Evolutionary conservation across 2,797 vertebrate species (phyloP).

Genomic region (Acipenser ruthenus): DNA sequence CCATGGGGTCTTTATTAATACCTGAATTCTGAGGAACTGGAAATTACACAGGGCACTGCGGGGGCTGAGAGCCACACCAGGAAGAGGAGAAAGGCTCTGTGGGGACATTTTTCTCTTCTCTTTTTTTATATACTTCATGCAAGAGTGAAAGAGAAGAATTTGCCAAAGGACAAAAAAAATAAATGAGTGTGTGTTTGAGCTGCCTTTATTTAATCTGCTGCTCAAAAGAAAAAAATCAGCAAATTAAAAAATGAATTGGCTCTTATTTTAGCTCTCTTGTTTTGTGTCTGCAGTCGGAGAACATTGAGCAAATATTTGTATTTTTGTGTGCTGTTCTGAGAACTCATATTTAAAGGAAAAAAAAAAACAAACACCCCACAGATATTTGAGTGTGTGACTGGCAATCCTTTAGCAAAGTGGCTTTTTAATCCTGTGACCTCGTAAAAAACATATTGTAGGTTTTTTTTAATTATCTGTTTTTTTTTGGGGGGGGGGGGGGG

Average conservation of each 20-base stretch:
- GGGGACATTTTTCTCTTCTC: constrained; percentile 82
- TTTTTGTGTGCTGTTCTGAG: constrained; percentile 9
- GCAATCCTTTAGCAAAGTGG: too few relatives aligned
- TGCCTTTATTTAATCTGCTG: constrained; percentile 86
- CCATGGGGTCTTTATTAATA: constrained; percentile 87
- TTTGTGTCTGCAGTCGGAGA: constrained; percentile 36
- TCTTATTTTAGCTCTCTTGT: constrained; percentile 40
- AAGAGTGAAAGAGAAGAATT: constrained; percentile 98
- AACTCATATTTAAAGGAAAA: too few relatives aligned
- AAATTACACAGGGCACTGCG: constrained; percentile 80
- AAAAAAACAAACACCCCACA: too few relatives aligned
- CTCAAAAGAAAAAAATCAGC: constrained; percentile 78
- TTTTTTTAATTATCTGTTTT: too few relatives aligned
- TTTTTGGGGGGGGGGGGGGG: too few relatives aligned
- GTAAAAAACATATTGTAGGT: too few relatives aligned
- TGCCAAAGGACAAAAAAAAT: constrained; percentile 90
- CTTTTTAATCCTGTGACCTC: too few relatives aligned
- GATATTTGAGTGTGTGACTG: too few relatives aligned
- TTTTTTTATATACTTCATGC: constrained; percentile 75
- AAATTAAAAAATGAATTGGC: constrained; percentile 78
- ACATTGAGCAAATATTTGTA: constrained; percentile 45
- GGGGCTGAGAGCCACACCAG: constrained; percentile 67
- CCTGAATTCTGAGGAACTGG: constrained; percentile 82
- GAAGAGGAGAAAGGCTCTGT: constrained; percentile 77
- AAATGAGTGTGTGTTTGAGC: constrained; percentile 78